Conservation (phyloP, 2,113 vertebrate genomes). For the Notiomystis cincta region DNA sequence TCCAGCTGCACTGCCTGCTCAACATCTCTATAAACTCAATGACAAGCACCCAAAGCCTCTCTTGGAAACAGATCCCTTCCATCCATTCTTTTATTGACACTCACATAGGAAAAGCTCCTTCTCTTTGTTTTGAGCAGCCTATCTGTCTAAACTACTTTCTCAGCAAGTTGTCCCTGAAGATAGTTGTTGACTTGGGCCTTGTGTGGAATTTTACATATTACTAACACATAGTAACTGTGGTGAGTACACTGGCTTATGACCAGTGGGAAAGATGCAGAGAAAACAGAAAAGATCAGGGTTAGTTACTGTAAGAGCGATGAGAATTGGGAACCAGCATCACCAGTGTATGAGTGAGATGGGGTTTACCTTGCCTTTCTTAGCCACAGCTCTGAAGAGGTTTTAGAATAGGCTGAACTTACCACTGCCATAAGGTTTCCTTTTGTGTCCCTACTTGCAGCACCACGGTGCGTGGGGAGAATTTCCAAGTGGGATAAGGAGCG, state of each 20-base stretch:
- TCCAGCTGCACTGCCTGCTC: background rate
- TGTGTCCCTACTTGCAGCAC: background rate
- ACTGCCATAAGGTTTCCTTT: background rate
- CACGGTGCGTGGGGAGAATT: rapidly evolving
- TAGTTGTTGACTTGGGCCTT: background rate
- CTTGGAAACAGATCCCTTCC: background rate
- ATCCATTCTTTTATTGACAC: background rate
- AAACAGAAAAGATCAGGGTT: background rate
- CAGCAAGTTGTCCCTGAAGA: background rate
- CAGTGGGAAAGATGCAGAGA: background rate
- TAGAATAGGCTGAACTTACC: background rate
- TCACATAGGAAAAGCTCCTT: background rate
- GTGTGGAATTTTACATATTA: background rate
- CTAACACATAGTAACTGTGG: background rate
- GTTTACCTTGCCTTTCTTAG: background rate
- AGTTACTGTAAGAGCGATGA: background rate
- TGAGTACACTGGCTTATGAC: background rate
- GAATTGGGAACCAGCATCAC: background rate
- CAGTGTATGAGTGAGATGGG: background rate
- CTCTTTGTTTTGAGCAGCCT: background rate
- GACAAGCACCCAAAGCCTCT: background rate
- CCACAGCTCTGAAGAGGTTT: background rate
- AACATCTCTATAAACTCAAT: background rate
- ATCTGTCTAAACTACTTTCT: background rate
- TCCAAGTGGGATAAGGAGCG: background rate